A percentile compares a stretch with the other conserved stretches of the same genome.
phyloP scores from a whole-genome alignment of 2,888 invertebrate species.

The Physocephala rufipes region DNA sequence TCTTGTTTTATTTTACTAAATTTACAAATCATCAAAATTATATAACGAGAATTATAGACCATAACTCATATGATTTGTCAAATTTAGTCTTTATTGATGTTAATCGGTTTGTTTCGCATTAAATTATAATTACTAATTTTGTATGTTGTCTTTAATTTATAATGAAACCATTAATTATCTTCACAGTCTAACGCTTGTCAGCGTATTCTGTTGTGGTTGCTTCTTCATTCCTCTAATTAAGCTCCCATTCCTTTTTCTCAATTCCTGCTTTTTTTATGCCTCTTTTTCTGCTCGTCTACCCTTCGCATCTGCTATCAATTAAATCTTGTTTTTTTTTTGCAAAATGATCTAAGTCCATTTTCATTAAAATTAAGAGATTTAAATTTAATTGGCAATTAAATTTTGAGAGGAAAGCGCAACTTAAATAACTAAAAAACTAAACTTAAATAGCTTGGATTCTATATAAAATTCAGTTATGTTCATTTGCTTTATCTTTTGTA shows the following conservation, averaged over 20 bases:
- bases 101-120: background rate
- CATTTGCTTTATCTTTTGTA: background rate
- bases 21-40: too few relatives aligned
- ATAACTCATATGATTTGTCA: too few relatives aligned
- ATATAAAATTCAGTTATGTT: too few relatives aligned
- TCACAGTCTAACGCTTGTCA: conserved; percentile 34
- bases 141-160: background rate
- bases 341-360: too few relatives aligned
- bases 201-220: conserved; percentile 17
- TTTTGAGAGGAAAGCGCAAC: too few relatives aligned
- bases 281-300: background rate
- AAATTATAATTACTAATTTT: background rate
- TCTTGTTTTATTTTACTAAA: too few relatives aligned
- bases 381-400: too few relatives aligned
- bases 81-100: background rate
- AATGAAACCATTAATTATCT: conserved; percentile 32
- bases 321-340: background rate
- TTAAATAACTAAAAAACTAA: too few relatives aligned
- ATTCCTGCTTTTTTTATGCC: background rate
- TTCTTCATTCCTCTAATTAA: background rate
- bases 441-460: too few relatives aligned
- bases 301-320: background rate
- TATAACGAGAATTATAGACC: too few relatives aligned
- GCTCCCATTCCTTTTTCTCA: background rate
- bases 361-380: too few relatives aligned